Conservation (phyloP, 2,797 vertebrate species). For the Enteromius viviparus region DNA sequence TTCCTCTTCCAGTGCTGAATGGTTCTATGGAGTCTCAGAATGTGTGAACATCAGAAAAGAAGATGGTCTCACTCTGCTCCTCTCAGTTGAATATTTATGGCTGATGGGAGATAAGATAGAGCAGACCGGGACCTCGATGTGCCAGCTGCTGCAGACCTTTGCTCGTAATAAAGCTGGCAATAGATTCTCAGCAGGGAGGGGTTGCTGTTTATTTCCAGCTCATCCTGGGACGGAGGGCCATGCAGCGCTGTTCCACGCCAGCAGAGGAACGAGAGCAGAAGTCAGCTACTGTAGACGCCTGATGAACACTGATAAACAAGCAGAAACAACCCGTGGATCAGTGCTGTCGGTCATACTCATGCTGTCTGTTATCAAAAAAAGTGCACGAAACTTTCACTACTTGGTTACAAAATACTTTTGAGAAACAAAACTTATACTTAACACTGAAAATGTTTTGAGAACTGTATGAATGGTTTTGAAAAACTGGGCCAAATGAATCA, state of each 20-base stretch:
- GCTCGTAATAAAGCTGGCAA: constrained; percentile 81
- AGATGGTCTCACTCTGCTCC: constrained; percentile 57
- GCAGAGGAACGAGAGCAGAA: constrained; percentile 60
- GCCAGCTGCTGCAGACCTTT: constrained; percentile 83
- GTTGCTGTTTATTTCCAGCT: constrained; percentile 76
- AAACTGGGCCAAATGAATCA: no score
- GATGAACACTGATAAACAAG: not conserved
- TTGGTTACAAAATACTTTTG: not conserved
- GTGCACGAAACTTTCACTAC: not conserved
- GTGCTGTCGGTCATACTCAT: not conserved
- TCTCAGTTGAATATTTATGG: constrained; percentile 81
- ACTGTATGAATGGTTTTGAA: no score
- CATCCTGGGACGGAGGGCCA: constrained; percentile 62
- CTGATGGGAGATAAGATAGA: constrained; percentile 85
- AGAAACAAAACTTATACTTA: not conserved
- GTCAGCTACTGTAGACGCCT: constrained; percentile 1
- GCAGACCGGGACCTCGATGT: constrained; percentile 73
- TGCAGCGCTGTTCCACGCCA: not conserved
- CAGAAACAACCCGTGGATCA: not conserved
- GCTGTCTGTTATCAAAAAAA: not conserved
- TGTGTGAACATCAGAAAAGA: constrained; percentile 63
- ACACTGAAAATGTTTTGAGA: no score
- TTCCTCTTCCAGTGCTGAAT: constrained; percentile 51
- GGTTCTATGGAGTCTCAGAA: constrained; percentile 61
- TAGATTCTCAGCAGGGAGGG: constrained; percentile 70